A percentile compares a stretch with the other conserved stretches of the same genome.
Evolutionary conservation across 2,888 invertebrate species (phyloP).

Genomic region (Desoria tigrina): DNA sequence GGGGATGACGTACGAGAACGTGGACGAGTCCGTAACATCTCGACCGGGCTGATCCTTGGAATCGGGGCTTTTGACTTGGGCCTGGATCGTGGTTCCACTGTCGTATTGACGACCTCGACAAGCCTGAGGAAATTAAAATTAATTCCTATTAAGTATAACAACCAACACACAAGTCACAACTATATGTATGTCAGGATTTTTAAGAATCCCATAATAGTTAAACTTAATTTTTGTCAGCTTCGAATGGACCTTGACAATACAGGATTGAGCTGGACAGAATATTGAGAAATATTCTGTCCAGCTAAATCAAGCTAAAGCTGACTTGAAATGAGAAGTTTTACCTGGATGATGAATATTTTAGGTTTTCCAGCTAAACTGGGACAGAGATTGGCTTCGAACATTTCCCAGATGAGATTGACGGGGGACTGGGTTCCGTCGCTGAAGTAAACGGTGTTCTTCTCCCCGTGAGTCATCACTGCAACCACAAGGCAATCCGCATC

Average conservation of each 20-base stretch:
- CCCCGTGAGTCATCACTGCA: constrained; percentile 51
- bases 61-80: constrained; percentile 3
- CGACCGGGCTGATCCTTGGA: too few relatives aligned
- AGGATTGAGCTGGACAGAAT: too few relatives aligned
- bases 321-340: too few relatives aligned
- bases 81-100: constrained; percentile 30
- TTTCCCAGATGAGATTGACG: constrained; percentile 49
- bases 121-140: constrained; percentile 39
- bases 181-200: too few relatives aligned
- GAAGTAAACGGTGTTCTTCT: constrained; percentile 46
- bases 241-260: too few relatives aligned
- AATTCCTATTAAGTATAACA: too few relatives aligned
- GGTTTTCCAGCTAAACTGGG: constrained; percentile 84
- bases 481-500: constrained; percentile 46
- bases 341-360: constrained; percentile 57
- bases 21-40: constrained; percentile 48
- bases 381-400: constrained; percentile 62
- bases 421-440: constrained; percentile 47
- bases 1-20: constrained; percentile 51
- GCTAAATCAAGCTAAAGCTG: too few relatives aligned
- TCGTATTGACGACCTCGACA: constrained; percentile 50
- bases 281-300: too few relatives aligned
- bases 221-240: too few relatives aligned
- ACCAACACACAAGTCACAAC: too few relatives aligned
- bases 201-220: too few relatives aligned